These are phyloP conservation scores for Clavelina lepadiformis DNA, from an alignment of 23 tunicate genomes.

Conservation along the genomic window DNA sequence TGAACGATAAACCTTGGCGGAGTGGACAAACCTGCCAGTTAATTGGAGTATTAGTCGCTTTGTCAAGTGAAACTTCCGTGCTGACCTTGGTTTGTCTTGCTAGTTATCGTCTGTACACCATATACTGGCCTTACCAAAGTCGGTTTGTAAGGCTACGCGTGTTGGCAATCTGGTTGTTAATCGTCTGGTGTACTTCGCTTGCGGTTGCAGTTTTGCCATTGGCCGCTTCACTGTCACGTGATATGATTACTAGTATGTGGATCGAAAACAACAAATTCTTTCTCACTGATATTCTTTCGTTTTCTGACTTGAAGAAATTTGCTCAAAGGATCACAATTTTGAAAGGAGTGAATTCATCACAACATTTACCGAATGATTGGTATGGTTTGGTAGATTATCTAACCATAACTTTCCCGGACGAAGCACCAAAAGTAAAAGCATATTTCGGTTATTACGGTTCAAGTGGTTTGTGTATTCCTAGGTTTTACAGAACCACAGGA, in stretches of 20 bases:
- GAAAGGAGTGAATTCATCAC: not conserved
- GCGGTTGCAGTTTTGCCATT: slow-evolving; percentile 24
- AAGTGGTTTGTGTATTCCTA: slow-evolving; percentile 32
- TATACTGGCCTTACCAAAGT: slow-evolving; percentile 15
- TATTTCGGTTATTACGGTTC: slow-evolving; percentile 46
- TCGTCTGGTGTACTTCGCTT: slow-evolving; percentile 12
- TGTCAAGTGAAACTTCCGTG: slow-evolving; percentile 41
- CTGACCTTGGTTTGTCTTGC: slow-evolving; percentile 26
- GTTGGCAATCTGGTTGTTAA: not conserved
- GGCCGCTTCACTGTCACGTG: not conserved
- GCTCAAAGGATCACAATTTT: slow-evolving; percentile 10
- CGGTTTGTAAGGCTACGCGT: not conserved
- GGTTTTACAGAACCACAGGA: slow-evolving; percentile 5
- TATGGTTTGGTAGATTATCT: not conserved
- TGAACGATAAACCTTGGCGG: slow-evolving; percentile 23
- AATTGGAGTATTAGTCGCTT: slow-evolving; percentile 20
- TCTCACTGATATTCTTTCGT: not conserved
- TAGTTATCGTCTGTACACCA: slow-evolving; percentile 6
- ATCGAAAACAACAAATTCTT: slow-evolving; percentile 4
- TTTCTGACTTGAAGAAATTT: slow-evolving; percentile 1
- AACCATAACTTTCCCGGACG: not conserved
- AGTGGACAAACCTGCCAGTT: slow-evolving; percentile 8
- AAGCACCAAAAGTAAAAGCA: slow-evolving; percentile 12
- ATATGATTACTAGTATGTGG: slow-evolving; percentile 14
- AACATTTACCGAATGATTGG: slow-evolving; percentile 9